A percentile compares a stretch with the other conserved stretches of the same genome.
These are phyloP conservation scores for Neoitamus cyanurus DNA, from an alignment of 2,888 invertebrate species.

Conservation along the genomic window DNA sequence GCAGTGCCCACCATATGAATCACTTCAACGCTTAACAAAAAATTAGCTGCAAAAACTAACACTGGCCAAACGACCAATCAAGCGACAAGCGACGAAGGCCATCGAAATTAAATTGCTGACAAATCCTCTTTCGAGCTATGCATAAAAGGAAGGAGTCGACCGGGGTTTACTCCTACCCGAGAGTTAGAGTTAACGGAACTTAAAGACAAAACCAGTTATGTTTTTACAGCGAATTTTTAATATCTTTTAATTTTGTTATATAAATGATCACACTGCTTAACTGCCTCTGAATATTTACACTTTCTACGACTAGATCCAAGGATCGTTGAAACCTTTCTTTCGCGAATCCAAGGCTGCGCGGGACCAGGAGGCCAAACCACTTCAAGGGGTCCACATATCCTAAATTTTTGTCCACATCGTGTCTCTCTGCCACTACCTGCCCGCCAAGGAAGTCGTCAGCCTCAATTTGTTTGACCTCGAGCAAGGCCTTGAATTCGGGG, in stretches of 20 bases:
- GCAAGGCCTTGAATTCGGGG: conserved; percentile 67
- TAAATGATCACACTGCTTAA: conserved; percentile 61
- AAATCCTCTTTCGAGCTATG: no score
- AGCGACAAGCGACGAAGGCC: no score
- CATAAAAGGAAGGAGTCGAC: no score
- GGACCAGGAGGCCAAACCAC: conserved; percentile 90
- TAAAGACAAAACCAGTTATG: no score
- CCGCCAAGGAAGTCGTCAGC: conserved; percentile 58
- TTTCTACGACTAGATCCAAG: conserved; percentile 74
- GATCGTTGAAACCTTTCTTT: conserved; percentile 79
- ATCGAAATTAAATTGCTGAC: no score
- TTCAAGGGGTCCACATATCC: conserved; percentile 74
- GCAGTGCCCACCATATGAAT: no score
- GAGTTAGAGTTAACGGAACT: no score
- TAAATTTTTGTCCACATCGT: conserved; percentile 62
- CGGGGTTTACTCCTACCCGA: no score
- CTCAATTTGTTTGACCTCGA: conserved; percentile 66
- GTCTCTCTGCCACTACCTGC: conserved; percentile 62
- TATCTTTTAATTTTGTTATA: neutral
- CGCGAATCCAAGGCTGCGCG: conserved; percentile 80
- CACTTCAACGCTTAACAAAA: no score
- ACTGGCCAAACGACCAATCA: no score
- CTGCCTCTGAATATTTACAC: conserved; percentile 76
- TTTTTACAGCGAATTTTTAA: conserved; percentile 22
- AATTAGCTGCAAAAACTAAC: no score